These are phyloP conservation scores for Hemicrepidius hirtus DNA, from an alignment of 2,888 invertebrate species.

Conservation along the genomic window DNA sequence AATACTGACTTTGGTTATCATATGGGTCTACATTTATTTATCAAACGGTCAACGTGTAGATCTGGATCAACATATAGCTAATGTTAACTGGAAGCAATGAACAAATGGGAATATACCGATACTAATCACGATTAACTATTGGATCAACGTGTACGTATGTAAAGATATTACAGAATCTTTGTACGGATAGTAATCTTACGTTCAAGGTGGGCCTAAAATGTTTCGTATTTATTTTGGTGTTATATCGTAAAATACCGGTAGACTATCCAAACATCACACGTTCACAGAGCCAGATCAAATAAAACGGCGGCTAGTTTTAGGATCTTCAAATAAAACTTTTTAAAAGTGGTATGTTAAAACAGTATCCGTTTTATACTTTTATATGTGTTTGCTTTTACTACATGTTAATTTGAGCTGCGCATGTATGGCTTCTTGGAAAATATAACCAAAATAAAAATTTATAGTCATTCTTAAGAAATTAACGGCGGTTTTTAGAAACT, in stretches of 20 bases:
- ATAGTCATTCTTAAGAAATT: conserved; percentile 1
- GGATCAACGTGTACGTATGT: neutral
- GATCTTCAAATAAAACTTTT: conserved; percentile 50
- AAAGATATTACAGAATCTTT: neutral
- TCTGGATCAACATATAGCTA: conserved; percentile 22
- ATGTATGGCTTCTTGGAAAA: conserved; percentile 39
- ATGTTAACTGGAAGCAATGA: conserved; percentile 16
- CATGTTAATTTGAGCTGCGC: conserved; percentile 42
- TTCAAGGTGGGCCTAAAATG: neutral
- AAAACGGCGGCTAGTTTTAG: conserved; percentile 42
- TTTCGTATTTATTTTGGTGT: conserved; percentile 19
- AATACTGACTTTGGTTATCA: neutral
- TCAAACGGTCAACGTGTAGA: neutral
- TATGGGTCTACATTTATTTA: neutral
- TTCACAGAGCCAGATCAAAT: conserved; percentile 44
- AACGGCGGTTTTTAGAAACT: neutral
- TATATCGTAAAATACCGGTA: conserved; percentile 46
- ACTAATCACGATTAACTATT: conserved; percentile 8
- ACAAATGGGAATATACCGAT: conserved; percentile 12
- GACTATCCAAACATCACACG: conserved; percentile 40
- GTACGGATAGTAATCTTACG: neutral
- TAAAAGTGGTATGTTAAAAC: conserved; percentile 52
- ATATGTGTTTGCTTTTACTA: conserved; percentile 46
- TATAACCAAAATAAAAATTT: conserved; percentile 39
- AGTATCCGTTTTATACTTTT: conserved; percentile 42